A percentile compares a stretch with the other conserved stretches of the same genome.
Conservation (phyloP, 1,140 invertebrate genomes). For the Drepana arcuata region DNA sequence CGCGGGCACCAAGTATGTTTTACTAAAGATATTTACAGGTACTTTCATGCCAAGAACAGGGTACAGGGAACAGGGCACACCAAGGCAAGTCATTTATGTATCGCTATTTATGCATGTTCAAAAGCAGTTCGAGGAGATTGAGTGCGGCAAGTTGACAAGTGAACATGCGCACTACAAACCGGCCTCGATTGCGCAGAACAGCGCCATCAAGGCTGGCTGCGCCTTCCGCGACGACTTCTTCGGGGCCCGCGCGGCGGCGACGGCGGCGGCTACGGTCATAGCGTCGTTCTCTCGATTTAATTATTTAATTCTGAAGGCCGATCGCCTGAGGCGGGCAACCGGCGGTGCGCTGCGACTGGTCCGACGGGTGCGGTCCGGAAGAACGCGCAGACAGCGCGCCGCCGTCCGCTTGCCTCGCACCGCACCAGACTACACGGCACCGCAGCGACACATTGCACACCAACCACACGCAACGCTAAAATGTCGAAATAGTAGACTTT, state of each 20-base stretch:
- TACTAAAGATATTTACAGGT: too few species aligned
- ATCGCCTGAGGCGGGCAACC: constrained; percentile 60
- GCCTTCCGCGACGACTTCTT: constrained; percentile 58
- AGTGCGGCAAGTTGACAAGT: constrained; percentile 45
- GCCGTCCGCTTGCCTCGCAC: constrained; percentile 39
- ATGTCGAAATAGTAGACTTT: constrained; percentile 65
- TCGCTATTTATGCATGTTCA: constrained; percentile 11
- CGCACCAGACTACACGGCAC: constrained; percentile 57
- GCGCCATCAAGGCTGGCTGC: constrained; percentile 63
- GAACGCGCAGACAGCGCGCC: constrained; percentile 64
- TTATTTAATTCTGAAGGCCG: constrained; percentile 66
- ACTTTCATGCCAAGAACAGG: too few species aligned
- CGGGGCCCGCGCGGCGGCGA: constrained; percentile 32
- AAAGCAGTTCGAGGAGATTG: constrained; percentile 49
- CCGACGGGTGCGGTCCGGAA: constrained; percentile 62
- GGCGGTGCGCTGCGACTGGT: constrained; percentile 59
- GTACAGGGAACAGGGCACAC: too few species aligned
- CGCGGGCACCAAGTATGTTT: too few species aligned
- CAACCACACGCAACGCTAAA: constrained; percentile 51
- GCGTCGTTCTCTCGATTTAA: constrained; percentile 55
- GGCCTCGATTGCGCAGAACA: constrained; percentile 61
- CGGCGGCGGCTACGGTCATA: constrained; percentile 21
- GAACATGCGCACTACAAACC: constrained; percentile 51
- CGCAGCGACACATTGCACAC: constrained; percentile 57
- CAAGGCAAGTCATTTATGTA: constrained; percentile 22